These are phyloP conservation scores for Dipodomys ordii DNA, from an alignment of 2,113 vertebrate genomes.

Conservation along the genomic window DNA sequence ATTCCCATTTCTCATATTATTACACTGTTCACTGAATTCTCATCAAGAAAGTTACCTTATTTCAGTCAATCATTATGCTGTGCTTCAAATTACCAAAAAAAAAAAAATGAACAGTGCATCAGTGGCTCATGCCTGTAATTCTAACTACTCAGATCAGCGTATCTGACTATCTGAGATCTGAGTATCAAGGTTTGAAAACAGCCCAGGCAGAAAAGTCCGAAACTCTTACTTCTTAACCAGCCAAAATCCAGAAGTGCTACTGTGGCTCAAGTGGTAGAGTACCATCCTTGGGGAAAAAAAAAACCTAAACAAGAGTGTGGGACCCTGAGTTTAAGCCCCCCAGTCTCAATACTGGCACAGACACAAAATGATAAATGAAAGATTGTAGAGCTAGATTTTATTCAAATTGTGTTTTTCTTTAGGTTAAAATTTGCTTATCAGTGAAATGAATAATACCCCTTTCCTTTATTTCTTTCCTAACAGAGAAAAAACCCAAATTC, in stretches of 20 bases:
- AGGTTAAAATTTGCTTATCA: slow-evolving; percentile 28
- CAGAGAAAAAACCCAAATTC: slow-evolving; percentile 39
- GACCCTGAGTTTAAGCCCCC: no score
- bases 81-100: not conserved
- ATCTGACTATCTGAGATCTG: no score
- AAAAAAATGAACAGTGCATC: not conserved
- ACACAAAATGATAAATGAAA: not conserved
- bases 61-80: slow-evolving; percentile 30
- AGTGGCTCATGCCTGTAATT: no score
- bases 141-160: no score
- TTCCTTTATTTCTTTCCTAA: slow-evolving; percentile 17
- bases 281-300: no score
- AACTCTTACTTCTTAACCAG: no score
- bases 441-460: not conserved
- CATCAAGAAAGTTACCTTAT: slow-evolving; percentile 19
- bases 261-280: no score
- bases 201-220: no score
- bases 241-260: no score
- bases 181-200: no score
- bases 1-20: not conserved
- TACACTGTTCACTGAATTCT: not conserved
- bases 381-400: slow-evolving; percentile 34
- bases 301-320: no score
- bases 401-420: slow-evolving; percentile 53
- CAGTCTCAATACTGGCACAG: no score